Evolutionary conservation across 2,113 vertebrate species (phyloP).

Genomic region (Sapayoa aenigma): DNA sequence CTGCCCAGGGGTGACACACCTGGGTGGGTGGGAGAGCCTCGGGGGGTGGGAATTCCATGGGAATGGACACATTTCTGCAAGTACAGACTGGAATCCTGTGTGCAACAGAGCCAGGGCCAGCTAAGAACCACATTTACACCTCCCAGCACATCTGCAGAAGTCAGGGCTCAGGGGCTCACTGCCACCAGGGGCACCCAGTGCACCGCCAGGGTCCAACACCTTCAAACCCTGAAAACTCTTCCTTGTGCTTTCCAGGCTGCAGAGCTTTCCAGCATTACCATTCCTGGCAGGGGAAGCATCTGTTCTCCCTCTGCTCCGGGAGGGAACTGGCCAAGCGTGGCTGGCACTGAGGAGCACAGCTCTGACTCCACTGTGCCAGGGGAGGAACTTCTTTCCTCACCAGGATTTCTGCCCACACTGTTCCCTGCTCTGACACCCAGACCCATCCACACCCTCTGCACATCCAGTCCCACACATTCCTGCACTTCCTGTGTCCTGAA

Average conservation of each 20-base stretch:
- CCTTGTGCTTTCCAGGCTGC: not conserved
- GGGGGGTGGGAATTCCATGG: not conserved
- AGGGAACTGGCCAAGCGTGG: not conserved
- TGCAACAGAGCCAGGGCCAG: not conserved
- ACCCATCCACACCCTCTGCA: not conserved
- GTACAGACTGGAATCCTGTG: not conserved
- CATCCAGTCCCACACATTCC: not conserved
- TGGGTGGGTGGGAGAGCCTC: not conserved
- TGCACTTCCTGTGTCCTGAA: not conserved
- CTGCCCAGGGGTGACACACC: accelerated
- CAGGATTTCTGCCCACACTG: not conserved
- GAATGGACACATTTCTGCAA: not conserved
- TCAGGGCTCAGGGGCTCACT: not conserved
- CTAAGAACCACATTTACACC: not conserved
- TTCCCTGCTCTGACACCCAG: not conserved
- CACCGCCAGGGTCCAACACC: not conserved
- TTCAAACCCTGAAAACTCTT: not conserved
- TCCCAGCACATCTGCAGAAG: not conserved
- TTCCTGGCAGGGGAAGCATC: not conserved
- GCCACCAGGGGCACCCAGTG: no score
- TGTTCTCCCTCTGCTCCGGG: not conserved
- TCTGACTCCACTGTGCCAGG: not conserved
- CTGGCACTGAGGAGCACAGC: not conserved
- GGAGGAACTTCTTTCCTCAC: not conserved
- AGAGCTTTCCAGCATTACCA: not conserved